Evolutionary conservation across 2,888 invertebrate species (phyloP), one percentile per base, ranked within the genome.

Genomic region (Cerastis rubricosa): DNA sequence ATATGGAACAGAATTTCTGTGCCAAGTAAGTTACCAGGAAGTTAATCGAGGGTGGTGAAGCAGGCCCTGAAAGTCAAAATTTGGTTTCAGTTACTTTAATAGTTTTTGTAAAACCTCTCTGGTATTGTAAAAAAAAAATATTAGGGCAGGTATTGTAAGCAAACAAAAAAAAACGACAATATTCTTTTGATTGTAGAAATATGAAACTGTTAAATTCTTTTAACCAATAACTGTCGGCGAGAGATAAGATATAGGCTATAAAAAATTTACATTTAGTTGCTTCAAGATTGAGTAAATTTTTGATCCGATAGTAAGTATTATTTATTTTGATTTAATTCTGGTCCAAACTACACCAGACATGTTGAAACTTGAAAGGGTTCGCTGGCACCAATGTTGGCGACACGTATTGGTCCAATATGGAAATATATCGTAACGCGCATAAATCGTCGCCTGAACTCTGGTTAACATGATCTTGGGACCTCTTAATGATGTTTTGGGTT

Each of bases 401-500:
- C 51, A 68, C 8, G 5, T 61, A 19, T 77, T 57, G 29, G 63
- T 43, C 47, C 25, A 64, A 75, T 68, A 68, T 75, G 61, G 49
- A 64, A 74, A 84, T 75, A 64, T 54, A 7, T 54, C 35, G 29
- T 84, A 51, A 45, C 51, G 2, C 45, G 25, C 19, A 74, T 83
- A 77, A 78, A 81, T 85, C 68, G 75, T 80, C n/a, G n/a, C 61
- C 25, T 35, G 59, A 75, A 80, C 64, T 71, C 22, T 72, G 29
- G 25, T 71, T 65, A 80, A 85, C 80, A 81, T 61, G 67, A 79
- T 81, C 85, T 85, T 73, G 68, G 69, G 74, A 63, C 25, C 65
- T 71, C 70, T 75, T 87, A 87, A 88, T 88, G 78, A 82, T 85
- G 74, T 88, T 84, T 80, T 22, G 77, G 71, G 79, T 59, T 71